A percentile compares a stretch with the other conserved stretches of the same genome.
Evolutionary conservation across 64 coral and sea anemone species (phyloP).

Genomic region (Hydrozoanthus tunicans): DNA sequence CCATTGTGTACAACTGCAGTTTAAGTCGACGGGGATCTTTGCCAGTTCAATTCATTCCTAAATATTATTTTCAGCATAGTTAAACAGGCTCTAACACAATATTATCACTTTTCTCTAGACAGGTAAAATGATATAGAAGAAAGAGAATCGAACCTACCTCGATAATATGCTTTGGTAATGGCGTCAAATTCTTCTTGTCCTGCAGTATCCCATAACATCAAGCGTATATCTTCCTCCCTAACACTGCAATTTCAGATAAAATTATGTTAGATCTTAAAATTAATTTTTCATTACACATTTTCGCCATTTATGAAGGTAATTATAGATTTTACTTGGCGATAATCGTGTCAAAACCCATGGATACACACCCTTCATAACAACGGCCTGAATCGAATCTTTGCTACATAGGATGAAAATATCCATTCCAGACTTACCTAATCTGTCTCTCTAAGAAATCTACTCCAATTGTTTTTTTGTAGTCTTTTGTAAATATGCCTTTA

Average conservation of each 20-base stretch:
- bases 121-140: background rate
- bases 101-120: background rate
- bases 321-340: background rate
- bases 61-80: background rate
- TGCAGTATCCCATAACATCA: slow-evolving; percentile 99
- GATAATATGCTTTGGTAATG: slow-evolving; percentile 97
- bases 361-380: slow-evolving; percentile 11
- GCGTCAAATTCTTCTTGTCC: slow-evolving; percentile 99
- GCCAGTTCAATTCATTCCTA: background rate
- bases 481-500: slow-evolving; percentile 99
- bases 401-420: background rate
- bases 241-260: slow-evolving; percentile 54
- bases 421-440: slow-evolving; percentile 71
- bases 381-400: background rate
- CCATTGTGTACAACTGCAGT: background rate
- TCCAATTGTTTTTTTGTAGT: slow-evolving; percentile 99
- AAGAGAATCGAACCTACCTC: slow-evolving; percentile 64
- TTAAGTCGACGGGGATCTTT: background rate
- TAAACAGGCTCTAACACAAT: background rate
- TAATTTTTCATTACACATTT: background rate
- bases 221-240: slow-evolving; percentile 82
- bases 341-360: background rate
- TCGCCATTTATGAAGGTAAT: background rate
- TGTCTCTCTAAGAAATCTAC: slow-evolving; percentile 99
- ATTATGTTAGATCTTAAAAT: background rate